These are phyloP conservation scores for Theretra japonica DNA, from an alignment of 2,888 invertebrate species.

Conservation along the genomic window DNA sequence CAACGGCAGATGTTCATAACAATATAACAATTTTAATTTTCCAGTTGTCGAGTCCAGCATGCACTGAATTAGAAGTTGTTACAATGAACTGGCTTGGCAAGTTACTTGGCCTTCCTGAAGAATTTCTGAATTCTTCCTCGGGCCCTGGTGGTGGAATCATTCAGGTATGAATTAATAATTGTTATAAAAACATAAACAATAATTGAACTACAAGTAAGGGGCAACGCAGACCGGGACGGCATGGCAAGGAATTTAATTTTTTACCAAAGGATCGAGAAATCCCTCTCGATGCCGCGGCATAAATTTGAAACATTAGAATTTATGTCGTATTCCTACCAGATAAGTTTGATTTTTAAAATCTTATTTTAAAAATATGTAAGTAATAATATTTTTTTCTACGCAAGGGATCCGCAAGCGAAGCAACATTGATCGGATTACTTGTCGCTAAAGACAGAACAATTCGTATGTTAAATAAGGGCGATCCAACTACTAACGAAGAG, in stretches of 20 bases:
- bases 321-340: too few species aligned
- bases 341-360: too few species aligned
- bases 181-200: too few species aligned
- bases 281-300: too few species aligned
- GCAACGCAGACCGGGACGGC: too few species aligned
- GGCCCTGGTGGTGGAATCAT: conserved; percentile 94
- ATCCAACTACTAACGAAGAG: conserved; percentile 86
- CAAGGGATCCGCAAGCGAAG: conserved; percentile 97
- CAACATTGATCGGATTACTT: conserved; percentile 92
- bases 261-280: too few species aligned
- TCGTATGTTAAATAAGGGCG: conserved; percentile 76
- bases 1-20: too few species aligned
- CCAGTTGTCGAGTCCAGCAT: conserved; percentile 92
- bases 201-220: background rate
- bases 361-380: too few species aligned
- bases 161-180: conserved; percentile 82
- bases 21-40: background rate
- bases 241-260: too few species aligned
- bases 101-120: conserved; percentile 91
- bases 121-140: conserved; percentile 90
- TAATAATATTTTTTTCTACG: too few species aligned
- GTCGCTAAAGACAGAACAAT: conserved; percentile 90
- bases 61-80: conserved; percentile 96
- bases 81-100: conserved; percentile 98
- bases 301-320: too few species aligned